Base-by-base conservation (phyloP, 2,888 invertebrate genomes). In the Apeira syringaria region DNA sequence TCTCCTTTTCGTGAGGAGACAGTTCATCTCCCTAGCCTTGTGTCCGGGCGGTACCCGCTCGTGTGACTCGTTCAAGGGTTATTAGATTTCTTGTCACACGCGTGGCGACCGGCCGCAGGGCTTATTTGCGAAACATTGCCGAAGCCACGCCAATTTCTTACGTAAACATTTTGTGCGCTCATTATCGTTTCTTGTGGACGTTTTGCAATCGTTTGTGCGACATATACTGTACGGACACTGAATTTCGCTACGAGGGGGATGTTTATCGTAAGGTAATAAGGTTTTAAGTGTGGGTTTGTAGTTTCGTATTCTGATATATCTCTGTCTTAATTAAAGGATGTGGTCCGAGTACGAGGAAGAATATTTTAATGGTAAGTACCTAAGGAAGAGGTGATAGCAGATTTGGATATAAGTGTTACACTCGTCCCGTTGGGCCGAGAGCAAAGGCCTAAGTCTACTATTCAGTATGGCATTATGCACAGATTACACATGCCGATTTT, bases 51-150 rank as follows among this genome's bases (percentile, higher is more conserved):
- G 7, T 4, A 20, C 8, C 9, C 33, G 39, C 12, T 31, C 35
- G 76, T 72, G 68, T 66, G 68, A 65, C 67, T 76, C 74, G 74
- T 77, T 76, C 69, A 67, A 67, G 77, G 77, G 81, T 77, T 83
- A 80, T 84, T 83, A 82, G 80, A 80, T 81, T 83, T 83, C 82
- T 75, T 75, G 84, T 84, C 84, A 84, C 80, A 80, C 71, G 70
- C 83, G 80, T 69, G 61, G 64, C 46, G 50, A 59, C 60, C 77
- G 68, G 64, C 74, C 80, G 65, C 74, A 71, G 69, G 67, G 69
- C 74, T 71, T 77, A 79, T 80, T 84, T 80, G 80, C 75, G 75
- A 81, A 84, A 82, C 80, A 81, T 80, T 68, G 75, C 68, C 67
- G 58, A 69, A 69, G 73, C 72, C 68, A 74, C 71, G 73, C 70